Evolutionary conservation across 2,888 invertebrate species (phyloP), one percentile per base, ranked within the genome.

Genomic region (Anagyrus pseudococci): DNA sequence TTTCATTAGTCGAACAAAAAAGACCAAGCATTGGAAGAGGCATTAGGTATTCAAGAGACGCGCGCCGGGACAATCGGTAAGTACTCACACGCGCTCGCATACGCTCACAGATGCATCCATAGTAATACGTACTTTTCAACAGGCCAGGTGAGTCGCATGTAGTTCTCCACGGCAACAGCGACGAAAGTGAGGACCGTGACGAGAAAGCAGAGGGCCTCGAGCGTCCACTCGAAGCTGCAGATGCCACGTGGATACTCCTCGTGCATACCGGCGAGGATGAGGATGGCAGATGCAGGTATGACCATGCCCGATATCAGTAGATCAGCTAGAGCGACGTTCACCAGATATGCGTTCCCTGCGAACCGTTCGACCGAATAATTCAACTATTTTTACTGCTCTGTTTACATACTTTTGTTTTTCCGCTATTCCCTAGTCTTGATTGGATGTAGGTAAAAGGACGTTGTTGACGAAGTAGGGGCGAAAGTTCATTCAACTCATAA

Each of bases 271-370:
- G 91, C 89, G 17, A 92, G 81, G 40, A 92, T 85, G 0, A 89
- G 87, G 4, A 90, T 87, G 0, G 88, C 87, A 0, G 89, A 87
- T 0, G 87, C 85, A 0, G 91, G 90, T 70, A 92, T 85, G 41
- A 91, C 88, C 13, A 87, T 75, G 0, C 87, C 85, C 0, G 91
- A 89, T 10, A 92, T 85, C 19, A 91, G 78, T 50, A 92, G 80
- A 73, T 92, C 92, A 0, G 90, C 87, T 56, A 92, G 72, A 0
- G 91, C 91, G 23, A 89, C 84, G 80, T 88, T 89, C 66, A 88
- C 89, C 67, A 89, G 81, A 77, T 88, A 89, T 26, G 88, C 85
- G 78, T 89, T 89, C 53, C 89, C 89, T 88, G 82, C 17, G 54
- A 44, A 29, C 25, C n/a, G 8, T 40, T 25, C 23, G 17, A 58